Base-by-base conservation (phyloP, 2,113 vertebrate species). In the Hemibagrus wyckioides region DNA sequence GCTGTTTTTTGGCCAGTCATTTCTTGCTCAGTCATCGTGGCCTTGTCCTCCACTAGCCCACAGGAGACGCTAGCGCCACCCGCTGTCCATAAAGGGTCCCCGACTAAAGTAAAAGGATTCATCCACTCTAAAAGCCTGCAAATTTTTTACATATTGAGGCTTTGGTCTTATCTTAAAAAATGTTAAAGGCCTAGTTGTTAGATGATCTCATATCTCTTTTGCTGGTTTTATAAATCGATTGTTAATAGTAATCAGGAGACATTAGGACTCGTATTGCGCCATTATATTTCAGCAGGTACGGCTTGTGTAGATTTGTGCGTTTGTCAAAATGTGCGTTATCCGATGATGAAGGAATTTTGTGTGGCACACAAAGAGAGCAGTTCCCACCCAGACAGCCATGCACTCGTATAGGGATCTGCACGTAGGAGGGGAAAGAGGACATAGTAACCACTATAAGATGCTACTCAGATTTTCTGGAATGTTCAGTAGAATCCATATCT, bases 21-120 rank as follows among this genome's bases (percentile, higher is more conserved):
- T 90, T 90, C 89, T 91, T 89, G 88, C 91, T 88, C 91, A 89
- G 91, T 89, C 91, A 91, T 89, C 80, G 65, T 86, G 85, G 86
- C 82, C 83, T 54, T 30, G 44, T 85, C 59, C 9, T 65, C 52
- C 39, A 54, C 71, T 33, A n/a, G 79, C 21, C 52, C 59, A 82
- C 17, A 54, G 11, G 33, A 80, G 41, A 57, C 71, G 44, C 75
- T 86, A 89, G 86, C 86, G 85, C 87, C 89, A 83, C 77, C 89
- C 82, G n/a, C 82, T 82, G 89, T 63, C 30, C 3, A 63, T 41
- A 30, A 30, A 80, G 39, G 39, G 15, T 71, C 19, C 44, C 23
- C 28, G 15, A 80, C 8, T 54, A 17, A 6, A 3, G 54, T n/a
- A 86, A 80, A 84, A 84, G 80, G 81, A 81, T 84, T 69, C 63